Base-by-base conservation (phyloP, 2,797 vertebrate genomes). In the Lates japonicus region DNA sequence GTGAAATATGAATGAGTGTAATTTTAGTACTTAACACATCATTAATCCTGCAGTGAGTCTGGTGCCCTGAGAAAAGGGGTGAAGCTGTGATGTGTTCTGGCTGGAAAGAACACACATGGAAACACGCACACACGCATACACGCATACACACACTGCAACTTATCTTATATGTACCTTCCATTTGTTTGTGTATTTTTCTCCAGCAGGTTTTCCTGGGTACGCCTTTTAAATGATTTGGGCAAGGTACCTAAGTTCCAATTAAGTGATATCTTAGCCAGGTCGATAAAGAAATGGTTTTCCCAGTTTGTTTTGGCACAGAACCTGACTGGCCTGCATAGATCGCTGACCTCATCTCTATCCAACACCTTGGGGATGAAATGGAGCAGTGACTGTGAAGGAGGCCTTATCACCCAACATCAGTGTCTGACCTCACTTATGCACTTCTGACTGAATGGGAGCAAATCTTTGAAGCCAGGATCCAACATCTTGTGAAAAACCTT, bases 21-120 rank as follows among this genome's bases (percentile, higher is more conserved):
- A 90, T 88, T 90, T 87, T 90, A 87, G 88, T 76, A 61, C 80
- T 81, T 81, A 90, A 87, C 86, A 88, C 88, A 83, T 93, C 85
- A 90, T 94, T 91, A 92, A 91, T 92, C 86, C 86, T 92, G 80
- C 79, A 88, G 70, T 33, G 78, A 86, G 62, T 71, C 69, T 80
- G 79, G 66, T 86, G 84, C 82, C 81, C 70, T 71, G 63, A 87
- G 69, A 77, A 74, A 80, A 81, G 54, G 35, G 79, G 61, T 82
- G 80, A 90, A 70, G 75, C 70, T 67, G 70, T 80, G 76, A 88
- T 81, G 70, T 79, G 75, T 65, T 85, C 73, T 67, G 65, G 82
- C 86, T 87, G 81, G 69, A 82, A 82, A 51, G 3, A 44, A 29
- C 31, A 42, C 44, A 8, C 51, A 33, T 9, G 16, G 51, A 11